Evolutionary conservation across 2,888 invertebrate genomes (phyloP).

Genomic region (Lochmaea capreae): DNA sequence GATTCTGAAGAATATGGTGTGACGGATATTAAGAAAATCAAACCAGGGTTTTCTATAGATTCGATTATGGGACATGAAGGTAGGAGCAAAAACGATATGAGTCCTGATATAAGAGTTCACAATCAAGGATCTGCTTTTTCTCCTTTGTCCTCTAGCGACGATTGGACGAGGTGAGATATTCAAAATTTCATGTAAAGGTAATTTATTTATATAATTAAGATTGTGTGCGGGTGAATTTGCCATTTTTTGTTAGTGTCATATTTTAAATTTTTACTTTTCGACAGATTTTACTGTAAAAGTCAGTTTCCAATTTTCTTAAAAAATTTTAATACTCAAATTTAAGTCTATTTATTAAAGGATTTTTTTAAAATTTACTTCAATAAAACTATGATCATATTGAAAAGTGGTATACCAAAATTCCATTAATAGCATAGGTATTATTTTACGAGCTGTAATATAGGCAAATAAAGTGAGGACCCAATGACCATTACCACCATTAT

Average conservation of each 20-base stretch:
- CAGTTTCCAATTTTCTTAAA: not conserved
- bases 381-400: too few species aligned
- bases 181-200: conserved; percentile 10
- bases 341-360: too few species aligned
- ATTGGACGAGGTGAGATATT: conserved; percentile 75
- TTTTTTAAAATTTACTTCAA: too few species aligned
- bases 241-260: not conserved
- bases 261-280: not conserved
- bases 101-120: conserved; percentile 59
- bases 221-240: conserved; percentile 31
- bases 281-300: not conserved
- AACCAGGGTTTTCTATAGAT: conserved; percentile 74
- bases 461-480: too few species aligned
- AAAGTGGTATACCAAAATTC: too few species aligned
- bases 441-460: too few species aligned
- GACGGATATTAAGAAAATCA: conserved; percentile 67
- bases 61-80: conserved; percentile 69
- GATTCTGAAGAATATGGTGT: conserved; percentile 56
- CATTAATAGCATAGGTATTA: too few species aligned
- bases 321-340: too few species aligned
- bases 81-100: conserved; percentile 50
- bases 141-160: conserved; percentile 72
- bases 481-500: too few species aligned
- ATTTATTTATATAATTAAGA: not conserved
- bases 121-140: conserved; percentile 77